Base-by-base conservation (phyloP, 2,797 vertebrate genomes). In the Chelon auratus region DNA sequence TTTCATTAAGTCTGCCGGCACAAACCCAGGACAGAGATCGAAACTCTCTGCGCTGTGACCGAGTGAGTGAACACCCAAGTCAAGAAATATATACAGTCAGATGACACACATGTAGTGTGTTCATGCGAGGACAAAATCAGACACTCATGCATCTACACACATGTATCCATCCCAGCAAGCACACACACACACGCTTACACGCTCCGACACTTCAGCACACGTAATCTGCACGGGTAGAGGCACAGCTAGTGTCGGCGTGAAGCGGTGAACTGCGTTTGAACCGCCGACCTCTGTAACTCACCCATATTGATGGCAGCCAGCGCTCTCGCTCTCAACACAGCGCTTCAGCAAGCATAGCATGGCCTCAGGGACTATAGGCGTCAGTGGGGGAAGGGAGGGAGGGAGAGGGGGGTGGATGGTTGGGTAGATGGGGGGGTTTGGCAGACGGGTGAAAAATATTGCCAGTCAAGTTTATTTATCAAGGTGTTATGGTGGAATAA, bases 251-350 rank as follows among this genome's bases (percentile, higher is more conserved):
- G 80, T 58, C 47, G 36, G 78, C 64, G 75, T 81, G 81, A 77
- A 26, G 85, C 82, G 69, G 82, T 94, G 93, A 94, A 92, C 93
- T 92, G 88, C 84, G 48, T 91, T 93, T 95, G 93, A 95, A 95
- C 93, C 72, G 11, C 24, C 76, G 92, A 94, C 93, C 93, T 94
- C 88, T 93, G 93, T 92, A 93, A 93, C 90, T 91, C 94, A 94
- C 92, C 92, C 92, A 83, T 94, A 93, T 93, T 93, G 94, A 94
- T 90, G 90, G 89, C 78, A 81, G 84, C 77, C 84, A 84, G 80
- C 51, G 45, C 82, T 55, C 80, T 80, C 80, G 62, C 83, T 81
- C 87, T 67, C 87, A 79, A 80, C 87, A 77, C 75, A 87, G 81
- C 83, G 89, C 87, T 87, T 88, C 88, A 92, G 84, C 82, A 78